Percentiles rank a stretch among this genome's conserved stretches.
Evolutionary conservation across 1,140 invertebrate genomes (phyloP).

Genomic region (Heliothis virescens): DNA sequence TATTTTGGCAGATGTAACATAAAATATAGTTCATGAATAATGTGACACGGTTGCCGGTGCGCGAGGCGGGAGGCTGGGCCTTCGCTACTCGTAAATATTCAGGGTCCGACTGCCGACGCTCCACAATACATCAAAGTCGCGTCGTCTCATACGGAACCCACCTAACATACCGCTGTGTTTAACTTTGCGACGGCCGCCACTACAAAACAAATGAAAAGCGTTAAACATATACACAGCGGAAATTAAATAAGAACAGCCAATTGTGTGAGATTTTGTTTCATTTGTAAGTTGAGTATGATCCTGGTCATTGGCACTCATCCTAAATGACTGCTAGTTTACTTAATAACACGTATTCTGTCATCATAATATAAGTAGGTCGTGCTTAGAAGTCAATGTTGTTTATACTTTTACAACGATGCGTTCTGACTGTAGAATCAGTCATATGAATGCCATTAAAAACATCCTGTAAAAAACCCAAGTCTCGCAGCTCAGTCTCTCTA

Average conservation of each 20-base stretch:
- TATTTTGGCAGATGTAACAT: slow-evolving; percentile 62
- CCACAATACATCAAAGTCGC: slow-evolving; percentile 67
- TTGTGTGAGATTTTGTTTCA: slow-evolving; percentile 9
- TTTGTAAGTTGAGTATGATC: slow-evolving; percentile 11
- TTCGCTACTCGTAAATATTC: slow-evolving; percentile 73
- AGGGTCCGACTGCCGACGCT: slow-evolving; percentile 62
- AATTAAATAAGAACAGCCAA: slow-evolving; percentile 59
- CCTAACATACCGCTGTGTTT: slow-evolving; percentile 50
- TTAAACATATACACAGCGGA: slow-evolving; percentile 57
- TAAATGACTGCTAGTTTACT: not conserved
- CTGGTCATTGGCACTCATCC: not conserved
- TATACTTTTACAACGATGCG: too few species aligned
- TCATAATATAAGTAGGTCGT: too few species aligned
- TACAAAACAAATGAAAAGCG: slow-evolving; percentile 54
- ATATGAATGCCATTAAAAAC: too few species aligned
- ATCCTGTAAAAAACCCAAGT: too few species aligned
- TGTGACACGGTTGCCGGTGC: slow-evolving; percentile 61
- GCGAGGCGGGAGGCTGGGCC: slow-evolving; percentile 47
- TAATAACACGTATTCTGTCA: not conserved
- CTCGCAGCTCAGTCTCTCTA: too few species aligned
- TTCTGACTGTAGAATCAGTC: too few species aligned
- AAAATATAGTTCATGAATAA: slow-evolving; percentile 73
- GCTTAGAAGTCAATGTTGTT: too few species aligned
- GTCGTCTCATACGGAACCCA: slow-evolving; percentile 55
- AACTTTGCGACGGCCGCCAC: slow-evolving; percentile 53